These are phyloP conservation scores for Eulemur mongoz DNA, from an alignment of 2,797 vertebrate genomes.

Conservation along the genomic window DNA sequence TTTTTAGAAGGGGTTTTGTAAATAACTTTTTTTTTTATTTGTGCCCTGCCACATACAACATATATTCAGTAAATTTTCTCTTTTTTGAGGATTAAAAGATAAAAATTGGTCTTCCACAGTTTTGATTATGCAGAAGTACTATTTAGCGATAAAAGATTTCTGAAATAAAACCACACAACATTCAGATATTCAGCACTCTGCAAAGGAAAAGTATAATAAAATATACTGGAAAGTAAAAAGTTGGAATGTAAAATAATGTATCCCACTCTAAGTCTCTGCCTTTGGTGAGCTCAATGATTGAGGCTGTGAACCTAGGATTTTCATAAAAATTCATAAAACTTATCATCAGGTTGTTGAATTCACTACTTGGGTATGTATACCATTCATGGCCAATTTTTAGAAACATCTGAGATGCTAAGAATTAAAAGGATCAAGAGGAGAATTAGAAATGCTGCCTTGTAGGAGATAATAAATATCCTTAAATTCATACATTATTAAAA, in stretches of 20 bases:
- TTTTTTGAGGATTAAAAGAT: not conserved
- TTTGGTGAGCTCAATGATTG: not conserved
- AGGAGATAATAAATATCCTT: not conserved
- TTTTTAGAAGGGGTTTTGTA: not conserved
- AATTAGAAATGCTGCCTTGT: not conserved
- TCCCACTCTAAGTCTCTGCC: not conserved
- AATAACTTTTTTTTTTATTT: not conserved
- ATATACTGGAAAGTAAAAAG: not conserved
- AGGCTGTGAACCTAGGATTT: not conserved
- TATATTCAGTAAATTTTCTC: not conserved
- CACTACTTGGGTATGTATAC: fast-evolving
- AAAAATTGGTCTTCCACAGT: not conserved
- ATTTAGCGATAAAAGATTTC: not conserved
- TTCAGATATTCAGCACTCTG: not conserved
- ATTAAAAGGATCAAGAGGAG: not conserved
- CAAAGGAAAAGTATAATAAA: not conserved
- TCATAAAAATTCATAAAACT: slow-evolving; percentile 13
- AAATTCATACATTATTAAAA: not conserved
- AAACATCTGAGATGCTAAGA: not conserved
- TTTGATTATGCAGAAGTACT: not conserved
- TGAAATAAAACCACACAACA: not conserved
- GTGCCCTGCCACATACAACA: not conserved
- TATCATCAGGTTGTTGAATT: not conserved
- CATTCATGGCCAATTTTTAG: not conserved
- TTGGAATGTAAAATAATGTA: not conserved